phyloP scores from a whole-genome alignment of 2,113 vertebrate genomes.

The Henicopernis longicauda region DNA sequence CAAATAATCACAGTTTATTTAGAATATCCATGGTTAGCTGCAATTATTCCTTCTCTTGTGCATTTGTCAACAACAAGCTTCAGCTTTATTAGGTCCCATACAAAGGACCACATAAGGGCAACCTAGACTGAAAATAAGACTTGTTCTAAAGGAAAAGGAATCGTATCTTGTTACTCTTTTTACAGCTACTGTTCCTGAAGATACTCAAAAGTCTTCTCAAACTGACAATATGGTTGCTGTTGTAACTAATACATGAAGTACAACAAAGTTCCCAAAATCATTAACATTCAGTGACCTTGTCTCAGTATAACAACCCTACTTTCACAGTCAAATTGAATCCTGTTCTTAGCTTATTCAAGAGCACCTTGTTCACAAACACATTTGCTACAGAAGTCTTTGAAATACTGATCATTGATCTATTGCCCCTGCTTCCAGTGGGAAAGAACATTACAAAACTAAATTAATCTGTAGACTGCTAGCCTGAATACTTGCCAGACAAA shows the following conservation, averaged over 20 bases:
- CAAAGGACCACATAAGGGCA: background rate
- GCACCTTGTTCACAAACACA: background rate
- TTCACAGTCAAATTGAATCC: background rate
- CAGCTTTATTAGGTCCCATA: background rate
- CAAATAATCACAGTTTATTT: background rate
- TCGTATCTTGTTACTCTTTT: background rate
- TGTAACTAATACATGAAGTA: background rate
- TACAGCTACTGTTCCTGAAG: background rate
- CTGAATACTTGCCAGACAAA: background rate
- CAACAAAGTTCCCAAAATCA: slow-evolving; percentile 1
- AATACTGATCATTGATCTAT: background rate
- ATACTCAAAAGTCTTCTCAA: background rate
- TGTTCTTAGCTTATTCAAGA: background rate
- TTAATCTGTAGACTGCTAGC: background rate
- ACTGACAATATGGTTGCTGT: background rate
- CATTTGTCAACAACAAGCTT: background rate
- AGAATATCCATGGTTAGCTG: background rate
- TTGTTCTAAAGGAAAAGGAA: background rate
- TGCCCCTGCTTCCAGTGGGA: background rate
- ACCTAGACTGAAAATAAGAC: background rate
- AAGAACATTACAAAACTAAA: background rate
- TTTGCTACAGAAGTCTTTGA: background rate
- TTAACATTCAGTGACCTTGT: slow-evolving; percentile 9
- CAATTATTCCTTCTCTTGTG: background rate
- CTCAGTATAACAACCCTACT: background rate